phyloP scores from a whole-genome alignment of 1,140 invertebrate species.

The Drosophila saltans region DNA sequence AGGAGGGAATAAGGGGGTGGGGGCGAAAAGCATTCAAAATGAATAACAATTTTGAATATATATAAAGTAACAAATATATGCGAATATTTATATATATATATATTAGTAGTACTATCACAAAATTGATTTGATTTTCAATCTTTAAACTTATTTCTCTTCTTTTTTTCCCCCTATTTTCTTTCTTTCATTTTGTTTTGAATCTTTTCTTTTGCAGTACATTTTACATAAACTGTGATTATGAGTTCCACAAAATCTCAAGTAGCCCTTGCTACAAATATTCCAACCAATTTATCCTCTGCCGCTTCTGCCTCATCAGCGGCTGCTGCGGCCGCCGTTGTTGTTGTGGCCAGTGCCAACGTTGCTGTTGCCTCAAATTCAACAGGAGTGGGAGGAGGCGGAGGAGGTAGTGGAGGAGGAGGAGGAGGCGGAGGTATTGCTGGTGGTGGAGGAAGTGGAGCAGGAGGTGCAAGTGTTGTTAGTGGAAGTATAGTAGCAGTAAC shows the following conservation, averaged over 20 bases:
- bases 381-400: constrained; percentile 29
- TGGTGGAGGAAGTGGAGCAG: constrained; percentile 15
- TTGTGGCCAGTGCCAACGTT: constrained; percentile 68
- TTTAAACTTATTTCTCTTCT: neutral
- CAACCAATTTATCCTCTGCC: constrained; percentile 79
- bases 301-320: constrained; percentile 68
- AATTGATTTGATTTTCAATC: neutral
- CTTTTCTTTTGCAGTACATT: constrained; percentile 62
- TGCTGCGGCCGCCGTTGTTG: constrained; percentile 72
- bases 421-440: constrained; percentile 6
- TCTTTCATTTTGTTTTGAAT: neutral
- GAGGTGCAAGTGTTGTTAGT: neutral
- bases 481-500: neutral
- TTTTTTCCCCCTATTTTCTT: neutral
- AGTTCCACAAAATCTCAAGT: constrained; percentile 83
- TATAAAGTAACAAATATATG: neutral
- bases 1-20: neutral
- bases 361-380: constrained; percentile 67
- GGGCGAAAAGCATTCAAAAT: neutral
- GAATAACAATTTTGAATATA: neutral
- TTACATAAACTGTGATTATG: constrained; percentile 83
- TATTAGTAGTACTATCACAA: neutral
- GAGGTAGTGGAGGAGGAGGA: constrained; percentile 25
- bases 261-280: constrained; percentile 83
- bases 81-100: neutral